A percentile compares a stretch with the other conserved stretches of the same genome.
Evolutionary conservation across 2,888 invertebrate species (phyloP).

Genomic region (Chirona hameri): DNA sequence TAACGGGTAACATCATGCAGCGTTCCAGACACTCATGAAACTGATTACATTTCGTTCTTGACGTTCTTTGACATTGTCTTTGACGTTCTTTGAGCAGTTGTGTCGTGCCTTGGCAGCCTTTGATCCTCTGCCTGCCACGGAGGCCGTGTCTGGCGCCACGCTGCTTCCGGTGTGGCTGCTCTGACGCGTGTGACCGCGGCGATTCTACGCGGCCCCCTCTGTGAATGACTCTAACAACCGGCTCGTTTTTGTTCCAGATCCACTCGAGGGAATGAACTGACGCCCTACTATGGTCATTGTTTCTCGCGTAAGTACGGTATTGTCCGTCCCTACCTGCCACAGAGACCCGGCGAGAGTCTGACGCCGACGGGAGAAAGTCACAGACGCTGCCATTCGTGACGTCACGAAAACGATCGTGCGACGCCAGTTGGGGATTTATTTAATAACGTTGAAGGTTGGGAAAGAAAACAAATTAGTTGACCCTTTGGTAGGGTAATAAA

Average conservation of each 20-base stretch:
- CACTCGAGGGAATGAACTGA: not conserved
- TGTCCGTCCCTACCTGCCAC: not conserved
- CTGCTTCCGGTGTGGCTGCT: not conserved
- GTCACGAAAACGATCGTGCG: not conserved
- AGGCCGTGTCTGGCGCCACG: no score
- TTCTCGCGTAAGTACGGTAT: conserved; percentile 6
- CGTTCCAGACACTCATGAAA: no score
- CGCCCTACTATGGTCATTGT: conserved; percentile 13
- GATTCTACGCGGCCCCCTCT: not conserved
- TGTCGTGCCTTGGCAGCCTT: no score
- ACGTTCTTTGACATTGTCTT: no score
- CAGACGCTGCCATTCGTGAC: not conserved
- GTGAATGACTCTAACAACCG: not conserved
- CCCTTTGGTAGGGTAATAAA: no score
- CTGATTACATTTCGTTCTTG: no score
- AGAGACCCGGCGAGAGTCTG: not conserved
- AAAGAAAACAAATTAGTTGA: no score
- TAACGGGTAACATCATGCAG: no score
- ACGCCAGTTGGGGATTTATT: no score
- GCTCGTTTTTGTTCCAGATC: not conserved
- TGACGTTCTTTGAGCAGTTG: no score
- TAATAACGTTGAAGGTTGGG: no score
- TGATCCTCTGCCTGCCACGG: no score
- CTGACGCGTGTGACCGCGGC: not conserved
- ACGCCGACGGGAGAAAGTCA: not conserved